Evolutionary conservation across 2,113 vertebrate genomes (phyloP).

Genomic region (Nipponia nippon): DNA sequence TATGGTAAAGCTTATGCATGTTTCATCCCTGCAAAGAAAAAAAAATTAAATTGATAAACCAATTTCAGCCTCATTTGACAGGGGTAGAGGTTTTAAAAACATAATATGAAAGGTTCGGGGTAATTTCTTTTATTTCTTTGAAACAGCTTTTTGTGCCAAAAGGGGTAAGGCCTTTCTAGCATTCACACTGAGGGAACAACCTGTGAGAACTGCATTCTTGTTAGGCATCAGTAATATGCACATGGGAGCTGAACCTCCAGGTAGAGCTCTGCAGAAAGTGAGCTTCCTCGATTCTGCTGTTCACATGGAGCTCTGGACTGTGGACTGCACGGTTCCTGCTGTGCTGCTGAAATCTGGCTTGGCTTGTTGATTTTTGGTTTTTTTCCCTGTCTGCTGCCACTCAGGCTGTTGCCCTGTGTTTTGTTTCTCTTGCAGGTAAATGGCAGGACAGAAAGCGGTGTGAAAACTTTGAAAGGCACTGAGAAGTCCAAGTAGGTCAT

Average conservation of each 20-base stretch:
- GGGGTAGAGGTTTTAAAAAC: background rate
- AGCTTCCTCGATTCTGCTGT: background rate
- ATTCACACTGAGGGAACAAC: background rate
- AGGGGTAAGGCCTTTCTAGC: background rate
- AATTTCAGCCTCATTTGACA: background rate
- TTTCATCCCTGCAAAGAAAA: background rate
- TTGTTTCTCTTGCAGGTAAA: slow-evolving; percentile 28
- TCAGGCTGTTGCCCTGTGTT: background rate
- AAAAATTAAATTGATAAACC: background rate
- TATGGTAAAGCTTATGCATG: background rate
- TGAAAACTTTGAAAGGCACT: slow-evolving; percentile 3
- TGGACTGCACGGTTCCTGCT: background rate
- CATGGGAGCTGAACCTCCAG: background rate
- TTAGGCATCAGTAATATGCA: background rate
- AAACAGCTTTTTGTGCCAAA: background rate
- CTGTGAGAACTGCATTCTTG: background rate
- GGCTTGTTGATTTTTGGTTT: background rate
- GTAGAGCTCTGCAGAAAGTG: background rate
- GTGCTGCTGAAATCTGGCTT: background rate
- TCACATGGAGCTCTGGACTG: background rate
- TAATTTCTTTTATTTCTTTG: background rate
- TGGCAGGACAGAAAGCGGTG: background rate
- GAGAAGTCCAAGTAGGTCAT: slow-evolving; percentile 32
- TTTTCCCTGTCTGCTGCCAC: background rate
- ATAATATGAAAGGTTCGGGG: background rate